phyloP scores from a whole-genome alignment of 1,140 invertebrate genomes.

The Anastatus disparis region DNA sequence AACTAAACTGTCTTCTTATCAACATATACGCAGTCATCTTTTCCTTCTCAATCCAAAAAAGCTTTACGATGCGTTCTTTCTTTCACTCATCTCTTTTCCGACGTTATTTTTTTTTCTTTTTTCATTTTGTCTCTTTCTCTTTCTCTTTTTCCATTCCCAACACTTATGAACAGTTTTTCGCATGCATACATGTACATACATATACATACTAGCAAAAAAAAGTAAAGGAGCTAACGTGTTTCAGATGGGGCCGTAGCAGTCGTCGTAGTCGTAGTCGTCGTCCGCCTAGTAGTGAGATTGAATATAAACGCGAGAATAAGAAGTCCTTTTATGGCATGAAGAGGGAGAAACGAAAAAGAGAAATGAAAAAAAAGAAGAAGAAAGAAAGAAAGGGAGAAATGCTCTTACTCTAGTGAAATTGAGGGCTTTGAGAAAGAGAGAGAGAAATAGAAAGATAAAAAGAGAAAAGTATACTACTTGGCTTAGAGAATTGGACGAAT shows the following conservation, averaged over 20 bases:
- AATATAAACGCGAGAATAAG: constrained; percentile 67
- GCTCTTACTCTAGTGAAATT: constrained; percentile 64
- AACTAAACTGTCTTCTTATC: too few relatives aligned
- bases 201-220: not conserved
- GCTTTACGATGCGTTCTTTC: too few relatives aligned
- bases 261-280: constrained; percentile 53
- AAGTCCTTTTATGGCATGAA: constrained; percentile 61
- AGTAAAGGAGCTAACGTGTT: constrained; percentile 56
- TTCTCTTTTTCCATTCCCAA: too few relatives aligned
- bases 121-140: too few relatives aligned
- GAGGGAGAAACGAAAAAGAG: constrained; percentile 49
- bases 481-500: constrained; percentile 44
- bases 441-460: too few relatives aligned
- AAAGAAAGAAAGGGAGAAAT: not conserved
- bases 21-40: too few relatives aligned
- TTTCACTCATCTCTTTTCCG: too few relatives aligned
- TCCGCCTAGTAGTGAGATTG: constrained; percentile 53
- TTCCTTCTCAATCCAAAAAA: too few relatives aligned
- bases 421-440: constrained; percentile 58
- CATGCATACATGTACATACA: not conserved
- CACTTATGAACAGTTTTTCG: not conserved
- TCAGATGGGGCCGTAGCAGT: constrained; percentile 52
- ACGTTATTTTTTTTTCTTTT: too few relatives aligned
- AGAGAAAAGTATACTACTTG: too few relatives aligned
- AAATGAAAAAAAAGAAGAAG: not conserved